Percentiles rank a stretch among this genome's conserved stretches.
Evolutionary conservation across 2,797 vertebrate genomes (phyloP).

Genomic region (Erpetoichthys calabaricus): DNA sequence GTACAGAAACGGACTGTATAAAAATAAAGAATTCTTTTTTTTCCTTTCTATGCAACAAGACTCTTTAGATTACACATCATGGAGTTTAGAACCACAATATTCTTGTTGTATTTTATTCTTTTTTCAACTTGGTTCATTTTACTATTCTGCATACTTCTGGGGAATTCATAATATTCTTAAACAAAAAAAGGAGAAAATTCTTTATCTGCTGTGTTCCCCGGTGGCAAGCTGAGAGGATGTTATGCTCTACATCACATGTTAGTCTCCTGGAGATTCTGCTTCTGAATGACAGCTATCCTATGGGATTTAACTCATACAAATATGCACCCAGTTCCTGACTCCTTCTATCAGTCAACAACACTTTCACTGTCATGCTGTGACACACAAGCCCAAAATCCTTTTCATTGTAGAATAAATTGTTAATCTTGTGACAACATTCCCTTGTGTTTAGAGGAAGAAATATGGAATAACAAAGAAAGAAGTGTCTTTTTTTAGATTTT

Average conservation of each 20-base stretch:
- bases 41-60: too few relatives aligned
- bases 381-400: not conserved
- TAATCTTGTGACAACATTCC: conserved; percentile 1
- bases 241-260: too few relatives aligned
- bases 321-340: not conserved
- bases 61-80: too few relatives aligned
- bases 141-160: not conserved
- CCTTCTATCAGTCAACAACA: not conserved
- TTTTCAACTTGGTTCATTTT: too few relatives aligned
- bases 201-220: not conserved
- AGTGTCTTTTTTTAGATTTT: too few relatives aligned
- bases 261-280: not conserved
- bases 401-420: not conserved
- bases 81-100: too few relatives aligned
- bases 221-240: not conserved
- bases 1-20: too few relatives aligned
- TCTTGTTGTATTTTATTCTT: too few relatives aligned
- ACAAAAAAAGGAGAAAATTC: not conserved
- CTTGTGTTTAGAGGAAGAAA: too few relatives aligned
- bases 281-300: not conserved
- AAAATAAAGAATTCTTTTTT: too few relatives aligned
- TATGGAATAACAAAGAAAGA: too few relatives aligned
- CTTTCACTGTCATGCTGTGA: not conserved
- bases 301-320: not conserved
- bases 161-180: not conserved